phyloP scores from a whole-genome alignment of 2,113 vertebrate species.

The Osmerus mordax region DNA sequence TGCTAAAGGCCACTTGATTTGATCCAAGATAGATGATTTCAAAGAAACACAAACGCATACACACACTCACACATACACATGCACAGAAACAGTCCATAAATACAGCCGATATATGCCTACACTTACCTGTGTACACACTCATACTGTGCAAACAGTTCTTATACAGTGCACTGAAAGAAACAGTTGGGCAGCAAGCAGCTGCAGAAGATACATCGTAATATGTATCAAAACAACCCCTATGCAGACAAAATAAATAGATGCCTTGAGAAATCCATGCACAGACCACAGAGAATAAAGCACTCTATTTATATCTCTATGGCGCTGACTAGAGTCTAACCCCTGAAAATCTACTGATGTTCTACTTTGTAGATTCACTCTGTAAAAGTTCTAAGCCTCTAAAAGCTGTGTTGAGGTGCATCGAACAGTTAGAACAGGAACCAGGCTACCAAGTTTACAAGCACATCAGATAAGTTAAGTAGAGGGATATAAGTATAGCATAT shows the following conservation, averaged over 20 bases:
- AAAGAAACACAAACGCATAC: slow-evolving; percentile 34
- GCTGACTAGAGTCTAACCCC: background rate
- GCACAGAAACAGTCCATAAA: slow-evolving; percentile 35
- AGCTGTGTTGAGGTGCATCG: too few species aligned
- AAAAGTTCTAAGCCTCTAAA: too few species aligned
- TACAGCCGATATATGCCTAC: slow-evolving; percentile 35
- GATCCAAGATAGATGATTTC: slow-evolving; percentile 59
- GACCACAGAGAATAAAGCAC: slow-evolving; percentile 40
- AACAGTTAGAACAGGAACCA: too few species aligned
- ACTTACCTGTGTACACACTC: slow-evolving; percentile 34
- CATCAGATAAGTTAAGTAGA: background rate
- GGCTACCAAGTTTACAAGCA: background rate
- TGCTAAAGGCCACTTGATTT: slow-evolving; percentile 63
- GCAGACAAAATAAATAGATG: slow-evolving; percentile 28
- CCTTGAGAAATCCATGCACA: slow-evolving; percentile 25
- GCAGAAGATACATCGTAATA: slow-evolving; percentile 10
- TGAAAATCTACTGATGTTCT: background rate
- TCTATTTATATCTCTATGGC: background rate
- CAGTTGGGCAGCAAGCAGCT: slow-evolving; percentile 52
- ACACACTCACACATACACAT: slow-evolving; percentile 37
- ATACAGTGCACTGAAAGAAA: slow-evolving; percentile 42
- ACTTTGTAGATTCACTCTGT: too few species aligned
- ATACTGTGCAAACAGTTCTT: slow-evolving; percentile 27
- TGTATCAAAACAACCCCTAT: slow-evolving; percentile 26
- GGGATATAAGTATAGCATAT: too few species aligned